Evolutionary conservation across 2,888 invertebrate species (phyloP).

Genomic region (Apoda limacodes): DNA sequence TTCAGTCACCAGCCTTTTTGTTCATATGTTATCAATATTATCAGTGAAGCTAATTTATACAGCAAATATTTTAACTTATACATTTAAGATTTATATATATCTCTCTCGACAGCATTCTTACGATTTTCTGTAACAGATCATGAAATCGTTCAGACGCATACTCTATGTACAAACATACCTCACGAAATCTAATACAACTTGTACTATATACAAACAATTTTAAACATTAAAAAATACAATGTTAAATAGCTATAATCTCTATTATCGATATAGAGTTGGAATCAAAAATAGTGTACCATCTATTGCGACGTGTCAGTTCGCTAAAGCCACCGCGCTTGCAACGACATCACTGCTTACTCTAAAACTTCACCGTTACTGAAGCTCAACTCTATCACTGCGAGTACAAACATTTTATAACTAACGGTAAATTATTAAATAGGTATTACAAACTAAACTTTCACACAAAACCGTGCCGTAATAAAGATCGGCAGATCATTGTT

Average conservation of each 20-base stretch:
- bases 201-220: constrained; percentile 69
- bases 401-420: constrained; percentile 9
- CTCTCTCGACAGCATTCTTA: no score
- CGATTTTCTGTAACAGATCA: no score
- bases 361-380: no score
- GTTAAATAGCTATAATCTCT: constrained; percentile 61
- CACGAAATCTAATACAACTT: constrained; percentile 61
- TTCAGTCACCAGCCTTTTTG: constrained; percentile 45
- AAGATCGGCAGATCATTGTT: constrained; percentile 49
- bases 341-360: no score
- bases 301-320: constrained; percentile 47
- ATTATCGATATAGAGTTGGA: constrained; percentile 60
- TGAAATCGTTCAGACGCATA: constrained; percentile 53
- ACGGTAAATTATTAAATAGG: constrained; percentile 31
- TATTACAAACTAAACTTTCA: constrained; percentile 38
- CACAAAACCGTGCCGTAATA: constrained; percentile 42
- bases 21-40: constrained; percentile 45
- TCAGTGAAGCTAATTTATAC: constrained; percentile 58
- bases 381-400: constrained; percentile 2
- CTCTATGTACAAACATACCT: no score
- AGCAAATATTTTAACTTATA: constrained; percentile 53
- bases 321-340: constrained; percentile 60
- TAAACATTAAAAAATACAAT: constrained; percentile 61
- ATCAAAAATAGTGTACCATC: constrained; percentile 46
- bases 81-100: constrained; percentile 37